Evolutionary conservation across 1,140 invertebrate species (phyloP).

Genomic region (Drosophila ficusphila): DNA sequence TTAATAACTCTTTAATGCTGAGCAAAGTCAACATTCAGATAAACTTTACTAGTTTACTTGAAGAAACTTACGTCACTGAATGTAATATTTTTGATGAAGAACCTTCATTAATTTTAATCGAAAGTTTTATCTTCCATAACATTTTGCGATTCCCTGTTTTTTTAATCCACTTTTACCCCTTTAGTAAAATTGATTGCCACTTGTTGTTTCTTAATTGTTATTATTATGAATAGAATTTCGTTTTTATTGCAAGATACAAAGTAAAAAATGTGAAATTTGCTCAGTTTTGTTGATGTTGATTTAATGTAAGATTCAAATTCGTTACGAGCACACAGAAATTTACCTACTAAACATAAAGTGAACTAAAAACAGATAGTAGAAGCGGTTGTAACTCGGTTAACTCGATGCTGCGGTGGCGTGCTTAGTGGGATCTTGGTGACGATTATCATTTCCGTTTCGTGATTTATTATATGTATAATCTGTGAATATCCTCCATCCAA

Average conservation of each 20-base stretch:
- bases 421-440: constrained; percentile 42
- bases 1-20: too few relatives aligned
- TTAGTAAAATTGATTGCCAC: constrained; percentile 31
- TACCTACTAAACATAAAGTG: constrained; percentile 82
- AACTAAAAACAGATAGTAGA: constrained; percentile 72
- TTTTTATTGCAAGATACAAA: constrained; percentile 81
- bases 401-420: constrained; percentile 59
- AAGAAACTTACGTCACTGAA: too few relatives aligned
- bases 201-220: constrained; percentile 51
- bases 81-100: too few relatives aligned
- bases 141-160: too few relatives aligned
- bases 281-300: constrained; percentile 72
- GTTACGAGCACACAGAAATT: constrained; percentile 81
- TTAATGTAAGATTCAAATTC: constrained; percentile 77
- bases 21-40: too few relatives aligned
- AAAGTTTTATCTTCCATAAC: too few relatives aligned
- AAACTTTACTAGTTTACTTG: too few relatives aligned
- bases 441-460: constrained; percentile 21
- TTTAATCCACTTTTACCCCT: background rate
- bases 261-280: constrained; percentile 80
- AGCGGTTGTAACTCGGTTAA: constrained; percentile 67
- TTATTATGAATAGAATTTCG: constrained; percentile 69
- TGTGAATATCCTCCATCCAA: constrained; percentile 1
- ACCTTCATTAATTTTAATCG: too few relatives aligned
- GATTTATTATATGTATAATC: constrained; percentile 11